Conservation (phyloP, 2,113 vertebrate species). For the Chionis minor region DNA sequence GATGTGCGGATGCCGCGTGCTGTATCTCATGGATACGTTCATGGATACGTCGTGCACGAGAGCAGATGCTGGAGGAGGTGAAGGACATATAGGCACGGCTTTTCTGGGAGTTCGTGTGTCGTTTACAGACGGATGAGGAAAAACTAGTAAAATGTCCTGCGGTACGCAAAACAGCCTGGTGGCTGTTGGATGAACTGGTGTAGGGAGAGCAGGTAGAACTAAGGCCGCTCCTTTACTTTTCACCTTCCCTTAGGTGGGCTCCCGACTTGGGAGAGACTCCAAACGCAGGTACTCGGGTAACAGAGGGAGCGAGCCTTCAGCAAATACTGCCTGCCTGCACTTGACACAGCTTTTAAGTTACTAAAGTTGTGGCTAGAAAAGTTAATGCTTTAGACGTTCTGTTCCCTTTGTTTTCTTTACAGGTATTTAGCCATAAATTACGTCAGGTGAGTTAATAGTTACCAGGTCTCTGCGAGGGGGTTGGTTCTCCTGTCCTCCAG, state of each 20-base stretch:
- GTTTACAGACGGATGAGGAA: rapidly evolving
- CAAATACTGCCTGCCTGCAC: neutral
- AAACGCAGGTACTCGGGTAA: neutral
- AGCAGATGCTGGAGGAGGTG: neutral
- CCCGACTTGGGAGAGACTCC: neutral
- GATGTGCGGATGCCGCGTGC: too few species aligned
- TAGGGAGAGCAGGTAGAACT: neutral
- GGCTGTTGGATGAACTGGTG: rapidly evolving
- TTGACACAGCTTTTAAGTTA: neutral
- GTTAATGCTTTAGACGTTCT: neutral
- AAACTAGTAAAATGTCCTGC: neutral
- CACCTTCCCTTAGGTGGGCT: neutral
- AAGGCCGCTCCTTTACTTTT: neutral
- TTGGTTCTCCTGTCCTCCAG: neutral
- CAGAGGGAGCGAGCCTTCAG: neutral
- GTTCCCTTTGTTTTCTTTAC: neutral
- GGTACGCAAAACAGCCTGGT: rapidly evolving
- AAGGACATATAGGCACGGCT: neutral
- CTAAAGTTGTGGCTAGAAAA: neutral
- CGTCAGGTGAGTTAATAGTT: neutral
- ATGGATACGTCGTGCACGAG: too few species aligned
- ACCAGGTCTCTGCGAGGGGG: neutral
- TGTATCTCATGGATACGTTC: too few species aligned
- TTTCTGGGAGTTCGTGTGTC: neutral
- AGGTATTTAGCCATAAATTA: neutral